These are phyloP conservation scores for Haliclona indistincta DNA, from an alignment of 37 sponge, comb jelly and placozoan genomes.

Conservation along the genomic window DNA sequence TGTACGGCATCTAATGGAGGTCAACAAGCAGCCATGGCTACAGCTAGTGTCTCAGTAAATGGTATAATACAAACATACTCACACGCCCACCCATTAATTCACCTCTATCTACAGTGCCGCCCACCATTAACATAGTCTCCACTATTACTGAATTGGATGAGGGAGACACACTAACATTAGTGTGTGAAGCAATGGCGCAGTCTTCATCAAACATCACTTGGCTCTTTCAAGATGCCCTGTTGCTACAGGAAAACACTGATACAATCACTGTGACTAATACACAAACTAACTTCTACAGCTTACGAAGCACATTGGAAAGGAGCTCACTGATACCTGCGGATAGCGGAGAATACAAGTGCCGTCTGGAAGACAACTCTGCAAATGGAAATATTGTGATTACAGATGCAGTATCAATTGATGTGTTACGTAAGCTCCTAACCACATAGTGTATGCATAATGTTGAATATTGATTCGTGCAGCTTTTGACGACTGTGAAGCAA, in stretches of 20 bases:
- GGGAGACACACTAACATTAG: not conserved
- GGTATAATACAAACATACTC: too few species aligned
- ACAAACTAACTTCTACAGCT: not conserved
- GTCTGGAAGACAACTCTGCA: too few species aligned
- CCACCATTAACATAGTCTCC: too few species aligned
- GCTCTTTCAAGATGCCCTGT: not conserved
- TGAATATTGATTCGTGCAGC: not conserved
- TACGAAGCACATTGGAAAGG: not conserved
- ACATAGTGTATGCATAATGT: not conserved
- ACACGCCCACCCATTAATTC: too few species aligned
- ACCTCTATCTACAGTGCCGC: too few species aligned
- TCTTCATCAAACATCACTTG: not conserved
- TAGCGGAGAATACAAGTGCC: constrained; percentile 5
- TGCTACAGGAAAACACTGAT: too few species aligned
- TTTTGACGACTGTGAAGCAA: not conserved
- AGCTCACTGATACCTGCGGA: not conserved
- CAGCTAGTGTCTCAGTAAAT: not conserved
- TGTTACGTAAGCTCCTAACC: not conserved
- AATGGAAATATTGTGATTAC: too few species aligned
- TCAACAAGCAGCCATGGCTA: not conserved
- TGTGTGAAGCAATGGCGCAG: not conserved
- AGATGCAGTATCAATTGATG: too few species aligned
- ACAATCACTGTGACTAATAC: too few species aligned
- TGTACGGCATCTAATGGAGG: not conserved
- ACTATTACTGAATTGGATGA: not conserved